Evolutionary conservation across 2,113 vertebrate species (phyloP), one percentile per base, ranked within the genome.

Genomic region (Lepidothrix coronata): DNA sequence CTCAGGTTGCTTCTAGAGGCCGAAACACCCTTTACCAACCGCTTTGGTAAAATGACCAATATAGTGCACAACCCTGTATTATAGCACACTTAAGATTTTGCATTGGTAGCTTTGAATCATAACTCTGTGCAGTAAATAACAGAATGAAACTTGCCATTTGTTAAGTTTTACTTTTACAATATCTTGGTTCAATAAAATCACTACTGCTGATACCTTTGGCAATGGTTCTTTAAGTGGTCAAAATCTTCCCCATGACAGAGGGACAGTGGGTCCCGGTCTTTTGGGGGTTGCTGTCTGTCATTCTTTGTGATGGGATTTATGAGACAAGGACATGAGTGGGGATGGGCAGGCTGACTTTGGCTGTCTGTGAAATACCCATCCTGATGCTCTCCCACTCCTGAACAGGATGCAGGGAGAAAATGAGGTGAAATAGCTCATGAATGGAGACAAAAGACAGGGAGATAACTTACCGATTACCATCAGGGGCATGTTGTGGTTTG

Each of bases 201-300:
- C 31, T 28, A 15, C 24, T 35, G 19, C 44, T 74, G 39, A 54
- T 66, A 1, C 3, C 4, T 63, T n/a, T 55, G 20, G 23, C 1
- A 1, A 17, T 23, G 8, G 8, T 35, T 75, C 16, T 78, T 52
- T 37, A 44, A 52, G 19, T 8, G 8, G 19, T 46, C 3, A 12
- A 59, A 59, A 70, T 19, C 24, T 73, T 19, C 17, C 17, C n/a
- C 3, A 1, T 0, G 0, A n/a, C 7, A 41, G 35, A 71, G 6
- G 20, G 9, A 41, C 10, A 51, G 16, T 2, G 14, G 33, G 12
- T 4, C 31, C 30, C 44, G 44, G 3, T 43, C 24, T 54, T 37
- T 22, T 3, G 2, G 6, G 25, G 8, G 5, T 30, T 0, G 5
- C 24, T 73, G 9, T 49, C 24, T 37, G 8, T n/a, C 5, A 15